Percentiles rank a stretch among this genome's conserved stretches.
These are phyloP conservation scores for Drosophila cardini DNA, from an alignment of 1,140 invertebrate genomes.

Conservation along the genomic window DNA sequence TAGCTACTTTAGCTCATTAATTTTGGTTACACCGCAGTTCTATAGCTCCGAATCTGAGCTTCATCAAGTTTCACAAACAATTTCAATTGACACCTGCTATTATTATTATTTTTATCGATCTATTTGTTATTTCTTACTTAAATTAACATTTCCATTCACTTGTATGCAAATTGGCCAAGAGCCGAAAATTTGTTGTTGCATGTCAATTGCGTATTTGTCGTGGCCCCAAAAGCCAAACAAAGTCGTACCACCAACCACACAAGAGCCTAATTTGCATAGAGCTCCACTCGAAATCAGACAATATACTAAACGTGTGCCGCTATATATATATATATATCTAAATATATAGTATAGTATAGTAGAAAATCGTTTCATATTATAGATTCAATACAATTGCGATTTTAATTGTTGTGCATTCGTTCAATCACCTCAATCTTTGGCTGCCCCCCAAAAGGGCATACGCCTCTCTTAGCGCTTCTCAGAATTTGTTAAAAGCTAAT, in stretches of 20 bases:
- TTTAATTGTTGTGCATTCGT: constrained; percentile 1
- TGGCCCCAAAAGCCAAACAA: constrained; percentile 10
- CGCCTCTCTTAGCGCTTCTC: constrained; percentile 5
- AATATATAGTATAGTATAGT: not conserved
- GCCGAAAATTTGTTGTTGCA: constrained; percentile 3
- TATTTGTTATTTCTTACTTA: not conserved
- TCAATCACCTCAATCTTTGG: constrained; percentile 24
- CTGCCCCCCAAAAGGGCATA: not conserved
- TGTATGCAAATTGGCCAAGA: constrained; percentile 15
- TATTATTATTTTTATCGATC: not conserved
- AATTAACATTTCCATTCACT: constrained; percentile 14
- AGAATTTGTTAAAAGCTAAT: constrained; percentile 6
- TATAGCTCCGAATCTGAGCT: not conserved
- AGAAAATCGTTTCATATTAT: not conserved
- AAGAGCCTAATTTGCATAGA: constrained; percentile 9
- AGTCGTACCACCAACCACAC: not conserved
- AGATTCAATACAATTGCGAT: constrained; percentile 4
- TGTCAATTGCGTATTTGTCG: constrained; percentile 15
- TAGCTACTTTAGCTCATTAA: too few species aligned
- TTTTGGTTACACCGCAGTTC: not conserved
- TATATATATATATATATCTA: not conserved
- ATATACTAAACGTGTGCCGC: not conserved
- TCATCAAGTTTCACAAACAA: not conserved
- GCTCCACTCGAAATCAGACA: constrained; percentile 4
- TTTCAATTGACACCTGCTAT: constrained; percentile 11